These are phyloP conservation scores for Brachionus rubens DNA, from an alignment of 1,140 invertebrate genomes.

Conservation along the genomic window DNA sequence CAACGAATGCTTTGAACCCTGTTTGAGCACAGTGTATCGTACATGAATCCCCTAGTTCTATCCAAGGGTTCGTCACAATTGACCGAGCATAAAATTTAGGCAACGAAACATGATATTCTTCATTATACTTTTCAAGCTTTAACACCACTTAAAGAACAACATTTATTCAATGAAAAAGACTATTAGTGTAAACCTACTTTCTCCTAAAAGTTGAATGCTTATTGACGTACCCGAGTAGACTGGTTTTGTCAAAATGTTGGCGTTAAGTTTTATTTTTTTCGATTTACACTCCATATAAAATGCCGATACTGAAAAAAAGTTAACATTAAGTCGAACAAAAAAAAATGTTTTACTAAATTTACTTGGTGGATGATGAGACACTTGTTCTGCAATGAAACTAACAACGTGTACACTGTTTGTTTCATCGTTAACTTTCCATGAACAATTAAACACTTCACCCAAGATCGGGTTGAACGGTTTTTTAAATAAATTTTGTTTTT, in stretches of 20 bases:
- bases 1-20: too few relatives aligned
- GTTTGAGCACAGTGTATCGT: slow-evolving; percentile 62
- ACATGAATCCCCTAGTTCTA: slow-evolving; percentile 81
- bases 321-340: too few relatives aligned
- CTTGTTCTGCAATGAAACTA: slow-evolving; percentile 89
- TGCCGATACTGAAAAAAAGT: slow-evolving; percentile 81
- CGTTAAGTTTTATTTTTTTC: slow-evolving; percentile 83
- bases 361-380: slow-evolving; percentile 94
- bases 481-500: slow-evolving; percentile 61
- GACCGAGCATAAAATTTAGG: slow-evolving; percentile 64
- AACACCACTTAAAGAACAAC: slow-evolving; percentile 66
- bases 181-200: slow-evolving; percentile 47
- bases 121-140: slow-evolving; percentile 74
- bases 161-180: neutral
- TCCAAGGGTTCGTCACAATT: too few relatives aligned
- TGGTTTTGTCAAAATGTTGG: slow-evolving; percentile 94
- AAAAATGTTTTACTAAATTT: slow-evolving; percentile 57
- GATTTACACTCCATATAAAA: slow-evolving; percentile 92
- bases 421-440: slow-evolving; percentile 54
- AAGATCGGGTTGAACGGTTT: slow-evolving; percentile 66
- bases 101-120: slow-evolving; percentile 84
- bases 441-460: slow-evolving; percentile 65
- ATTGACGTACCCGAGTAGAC: slow-evolving; percentile 55
- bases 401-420: slow-evolving; percentile 50
- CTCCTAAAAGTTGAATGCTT: neutral